phyloP scores from a whole-genome alignment of 2,888 invertebrate species.

The Eretmocerus hayati region DNA sequence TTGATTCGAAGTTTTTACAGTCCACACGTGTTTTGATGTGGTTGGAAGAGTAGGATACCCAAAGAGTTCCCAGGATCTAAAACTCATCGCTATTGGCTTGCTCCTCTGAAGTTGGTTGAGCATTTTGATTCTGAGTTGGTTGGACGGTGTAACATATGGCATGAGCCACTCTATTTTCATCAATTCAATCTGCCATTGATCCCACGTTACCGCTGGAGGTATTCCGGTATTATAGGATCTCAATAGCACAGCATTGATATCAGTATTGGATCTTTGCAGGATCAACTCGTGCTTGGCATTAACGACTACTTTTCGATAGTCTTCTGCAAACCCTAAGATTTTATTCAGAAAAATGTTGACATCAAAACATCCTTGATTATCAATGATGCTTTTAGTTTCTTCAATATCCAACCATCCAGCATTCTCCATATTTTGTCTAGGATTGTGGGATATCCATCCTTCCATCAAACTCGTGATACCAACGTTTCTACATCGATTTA shows the following conservation, averaged over 20 bases:
- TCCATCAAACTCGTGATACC: constrained; percentile 29
- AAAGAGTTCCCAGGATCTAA: background rate
- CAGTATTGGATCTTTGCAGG: constrained; percentile 32
- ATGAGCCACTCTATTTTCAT: constrained; percentile 24
- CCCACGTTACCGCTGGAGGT: background rate
- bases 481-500: constrained; percentile 32
- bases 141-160: constrained; percentile 18
- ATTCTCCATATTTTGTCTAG: constrained; percentile 16
- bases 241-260: constrained; percentile 28
- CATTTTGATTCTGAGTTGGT: constrained; percentile 15
- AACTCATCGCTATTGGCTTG: constrained; percentile 25
- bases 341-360: constrained; percentile 34
- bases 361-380: constrained; percentile 29
- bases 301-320: constrained; percentile 2
- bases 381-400: constrained; percentile 7
- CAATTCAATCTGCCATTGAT: constrained; percentile 29
- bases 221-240: constrained; percentile 2
- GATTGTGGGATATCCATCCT: background rate
- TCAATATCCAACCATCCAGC: constrained; percentile 27
- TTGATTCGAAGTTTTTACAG: constrained; percentile 31
- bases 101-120: constrained; percentile 31
- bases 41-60: constrained; percentile 38
- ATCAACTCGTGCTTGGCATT: constrained; percentile 25
- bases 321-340: constrained; percentile 23
- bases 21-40: constrained; percentile 33